Evolutionary conservation across 2,113 vertebrate species (phyloP).

Genomic region (Chaetura pelagica): DNA sequence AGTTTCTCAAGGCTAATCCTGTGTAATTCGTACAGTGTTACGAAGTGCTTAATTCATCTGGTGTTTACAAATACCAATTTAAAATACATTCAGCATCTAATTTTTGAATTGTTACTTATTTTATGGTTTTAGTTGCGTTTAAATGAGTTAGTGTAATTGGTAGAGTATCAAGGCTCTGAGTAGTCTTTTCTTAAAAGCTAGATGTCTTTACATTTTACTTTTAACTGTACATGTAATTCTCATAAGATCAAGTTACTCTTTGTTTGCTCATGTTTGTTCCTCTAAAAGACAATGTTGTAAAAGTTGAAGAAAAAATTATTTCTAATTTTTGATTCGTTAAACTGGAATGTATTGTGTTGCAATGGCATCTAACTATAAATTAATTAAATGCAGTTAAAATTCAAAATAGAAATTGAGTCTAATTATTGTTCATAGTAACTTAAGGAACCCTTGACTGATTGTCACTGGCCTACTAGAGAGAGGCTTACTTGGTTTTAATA

Average conservation of each 20-base stretch:
- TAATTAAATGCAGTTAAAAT: background rate
- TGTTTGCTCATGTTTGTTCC: background rate
- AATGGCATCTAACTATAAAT: background rate
- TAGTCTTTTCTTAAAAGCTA: background rate
- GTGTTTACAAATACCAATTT: background rate
- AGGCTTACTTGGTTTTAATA: background rate
- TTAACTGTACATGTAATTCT: background rate
- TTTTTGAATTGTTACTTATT: background rate
- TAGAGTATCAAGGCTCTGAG: background rate
- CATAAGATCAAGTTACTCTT: background rate
- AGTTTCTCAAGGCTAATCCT: background rate
- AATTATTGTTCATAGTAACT: background rate
- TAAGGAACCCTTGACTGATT: background rate
- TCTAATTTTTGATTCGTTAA: background rate
- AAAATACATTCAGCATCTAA: background rate
- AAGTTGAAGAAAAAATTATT: background rate
- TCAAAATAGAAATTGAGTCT: background rate
- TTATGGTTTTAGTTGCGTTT: background rate
- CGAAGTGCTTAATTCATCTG: background rate
- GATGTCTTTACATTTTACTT: background rate
- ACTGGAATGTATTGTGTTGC: background rate
- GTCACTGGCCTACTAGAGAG: background rate
- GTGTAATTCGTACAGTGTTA: background rate
- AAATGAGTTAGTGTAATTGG: background rate
- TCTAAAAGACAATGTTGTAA: background rate